A percentile compares a stretch with the other conserved stretches of the same genome.
These are phyloP conservation scores for Lamellibrachia columna DNA, from an alignment of 2,888 invertebrate genomes.

Conservation along the genomic window DNA sequence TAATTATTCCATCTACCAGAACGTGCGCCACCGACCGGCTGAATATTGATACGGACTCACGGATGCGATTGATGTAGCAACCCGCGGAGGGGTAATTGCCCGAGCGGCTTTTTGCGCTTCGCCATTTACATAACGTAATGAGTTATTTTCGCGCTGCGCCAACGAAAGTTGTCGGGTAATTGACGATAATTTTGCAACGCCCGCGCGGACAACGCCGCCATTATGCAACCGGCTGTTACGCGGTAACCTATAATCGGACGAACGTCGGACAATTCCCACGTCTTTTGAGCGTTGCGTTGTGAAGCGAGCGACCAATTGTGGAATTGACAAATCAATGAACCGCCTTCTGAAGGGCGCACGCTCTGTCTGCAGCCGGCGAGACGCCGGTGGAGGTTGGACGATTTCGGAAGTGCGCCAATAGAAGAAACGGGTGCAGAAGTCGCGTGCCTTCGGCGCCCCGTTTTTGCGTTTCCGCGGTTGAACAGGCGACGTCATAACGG, in stretches of 20 bases:
- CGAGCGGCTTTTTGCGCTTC: background rate
- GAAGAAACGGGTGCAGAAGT: background rate
- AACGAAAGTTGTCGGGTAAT: slow-evolving; percentile 16
- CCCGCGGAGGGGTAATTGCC: background rate
- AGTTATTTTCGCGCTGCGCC: background rate
- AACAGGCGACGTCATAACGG: background rate
- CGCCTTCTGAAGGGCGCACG: background rate
- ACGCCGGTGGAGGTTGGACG: background rate
- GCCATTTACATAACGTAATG: background rate
- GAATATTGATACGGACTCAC: background rate
- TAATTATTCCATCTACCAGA: background rate
- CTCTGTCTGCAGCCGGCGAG: background rate
- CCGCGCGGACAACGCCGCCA: background rate
- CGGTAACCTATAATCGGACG: background rate
- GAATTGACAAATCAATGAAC: background rate
- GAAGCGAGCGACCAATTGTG: background rate
- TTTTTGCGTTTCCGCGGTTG: background rate
- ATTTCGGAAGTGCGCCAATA: background rate
- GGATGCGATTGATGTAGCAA: background rate
- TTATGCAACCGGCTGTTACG: background rate
- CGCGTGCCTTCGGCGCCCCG: background rate
- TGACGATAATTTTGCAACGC: slow-evolving; percentile 6
- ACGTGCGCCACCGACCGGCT: background rate
- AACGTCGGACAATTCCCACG: background rate
- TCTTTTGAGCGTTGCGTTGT: background rate